A percentile compares a stretch with the other conserved stretches of the same genome.
Conservation (phyloP, 2,113 vertebrate species). For the Pituophis catenifer region DNA sequence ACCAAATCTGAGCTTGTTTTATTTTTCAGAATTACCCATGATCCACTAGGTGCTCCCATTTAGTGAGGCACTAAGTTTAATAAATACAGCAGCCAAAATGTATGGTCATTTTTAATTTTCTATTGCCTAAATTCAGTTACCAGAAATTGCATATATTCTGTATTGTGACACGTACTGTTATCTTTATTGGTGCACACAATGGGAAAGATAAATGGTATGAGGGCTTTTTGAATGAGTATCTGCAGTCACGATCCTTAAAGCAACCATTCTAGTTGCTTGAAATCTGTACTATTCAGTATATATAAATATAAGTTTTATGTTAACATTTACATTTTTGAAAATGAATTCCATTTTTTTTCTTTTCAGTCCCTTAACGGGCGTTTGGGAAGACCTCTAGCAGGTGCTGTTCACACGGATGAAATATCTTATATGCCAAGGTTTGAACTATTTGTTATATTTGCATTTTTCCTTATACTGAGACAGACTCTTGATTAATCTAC, state of each 20-base stretch:
- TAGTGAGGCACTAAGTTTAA: not conserved
- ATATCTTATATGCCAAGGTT: conserved; percentile 71
- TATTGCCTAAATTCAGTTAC: not conserved
- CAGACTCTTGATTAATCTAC: not conserved
- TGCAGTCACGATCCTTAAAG: not conserved
- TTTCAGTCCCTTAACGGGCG: conserved; percentile 39
- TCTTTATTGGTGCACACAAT: not conserved
- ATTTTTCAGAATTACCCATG: not conserved
- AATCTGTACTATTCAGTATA: not conserved
- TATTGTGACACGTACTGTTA: not conserved
- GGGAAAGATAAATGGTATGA: not conserved
- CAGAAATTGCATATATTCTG: not conserved
- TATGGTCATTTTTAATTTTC: not conserved
- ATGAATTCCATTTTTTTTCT: not conserved
- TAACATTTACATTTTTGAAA: conserved; percentile 1
- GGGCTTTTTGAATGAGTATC: not conserved
- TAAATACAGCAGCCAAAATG: not conserved
- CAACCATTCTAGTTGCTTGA: not conserved
- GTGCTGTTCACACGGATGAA: conserved; percentile 65
- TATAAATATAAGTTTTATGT: not conserved
- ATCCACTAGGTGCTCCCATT: not conserved
- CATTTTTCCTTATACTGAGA: not conserved
- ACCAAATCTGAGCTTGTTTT: not conserved
- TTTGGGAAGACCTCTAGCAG: conserved; percentile 43
- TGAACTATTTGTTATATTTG: not conserved